Conservation (phyloP, 2,888 invertebrate genomes). For the Agapetus fuscipes region DNA sequence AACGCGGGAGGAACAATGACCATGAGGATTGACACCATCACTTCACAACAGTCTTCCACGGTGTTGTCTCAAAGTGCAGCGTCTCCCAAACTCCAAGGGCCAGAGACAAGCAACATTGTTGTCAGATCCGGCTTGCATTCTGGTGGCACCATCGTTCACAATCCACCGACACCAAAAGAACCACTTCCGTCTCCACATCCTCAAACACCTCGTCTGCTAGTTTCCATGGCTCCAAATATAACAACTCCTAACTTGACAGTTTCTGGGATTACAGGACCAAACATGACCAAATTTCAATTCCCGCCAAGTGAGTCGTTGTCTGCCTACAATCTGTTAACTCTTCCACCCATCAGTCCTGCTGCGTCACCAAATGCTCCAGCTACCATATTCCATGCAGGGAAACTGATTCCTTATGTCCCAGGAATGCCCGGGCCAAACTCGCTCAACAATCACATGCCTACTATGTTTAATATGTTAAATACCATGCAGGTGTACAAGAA, state of each 20-base stretch:
- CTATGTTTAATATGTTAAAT: conserved; percentile 15
- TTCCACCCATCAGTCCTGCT: conserved; percentile 45
- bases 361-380: conserved; percentile 47
- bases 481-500: too few relatives aligned
- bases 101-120: conserved; percentile 58
- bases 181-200: conserved; percentile 33
- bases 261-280: conserved; percentile 33
- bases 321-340: conserved; percentile 58
- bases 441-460: conserved; percentile 36
- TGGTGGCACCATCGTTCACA: conserved; percentile 68
- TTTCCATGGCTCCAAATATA: conserved; percentile 46
- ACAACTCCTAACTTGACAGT: conserved; percentile 46
- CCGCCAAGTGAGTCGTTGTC: conserved; percentile 61
- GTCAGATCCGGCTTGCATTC: conserved; percentile 75
- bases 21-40: conserved; percentile 56
- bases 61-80: conserved; percentile 41
- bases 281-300: conserved; percentile 50
- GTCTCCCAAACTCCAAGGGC: conserved; percentile 35
- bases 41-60: conserved; percentile 47
- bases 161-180: conserved; percentile 47
- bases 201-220: conserved; percentile 47
- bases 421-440: conserved; percentile 79
- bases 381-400: conserved; percentile 58
- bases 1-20: conserved; percentile 60
- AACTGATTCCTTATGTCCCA: conserved; percentile 76